Evolutionary conservation across 2,888 invertebrate genomes (phyloP), one percentile per base, ranked within the genome.

Genomic region (Hydrotaea diabolus): DNA sequence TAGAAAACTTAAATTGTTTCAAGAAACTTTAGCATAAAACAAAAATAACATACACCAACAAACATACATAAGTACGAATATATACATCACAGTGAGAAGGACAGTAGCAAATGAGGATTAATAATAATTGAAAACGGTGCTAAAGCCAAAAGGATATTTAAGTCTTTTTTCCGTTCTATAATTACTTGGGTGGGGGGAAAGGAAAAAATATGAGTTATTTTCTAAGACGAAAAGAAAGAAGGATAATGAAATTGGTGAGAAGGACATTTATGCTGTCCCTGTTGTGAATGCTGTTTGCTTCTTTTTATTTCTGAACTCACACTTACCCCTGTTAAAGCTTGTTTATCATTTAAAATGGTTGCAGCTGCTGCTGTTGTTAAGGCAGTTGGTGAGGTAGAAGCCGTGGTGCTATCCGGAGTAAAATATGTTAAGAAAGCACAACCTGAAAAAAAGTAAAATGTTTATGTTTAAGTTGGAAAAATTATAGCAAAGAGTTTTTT

Each of bases 351-450:
- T 92, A 98, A 96, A 66, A 90, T 88, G 83, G 90, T 86, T 77
- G 88, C 87, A 86, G 87, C 89, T 66, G 90, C 85, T 92, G 97
- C 96, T 93, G 96, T 95, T 94, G 98, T 89, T 85, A 88, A 88
- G 72, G 89, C 91, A 86, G 91, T 90, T 83, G 90, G 89, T 85
- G 88, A 88, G 71, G 89, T 89, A 82, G 91, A 89, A 74, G 91
- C 89, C 83, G 89, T 89, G 75, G 98, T 98, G 94, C 97, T 98
- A 93, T 98, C 98, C 93, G 98, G 96, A 93, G 96, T 97, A 94
- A 98, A 98, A 95, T 98, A 99, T 91, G 99, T 99, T 93, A 99
- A 95, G 94, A 99, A 99, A 93, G 98, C 98, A 95, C 98, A 99
- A 93, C 98, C 98, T 98, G 95, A 26, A 94, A 95, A 53, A 43